Percentiles rank a stretch among this genome's conserved stretches.
These are phyloP conservation scores for Stictocephala bisonia DNA, from an alignment of 2,888 invertebrate genomes.

Conservation along the genomic window DNA sequence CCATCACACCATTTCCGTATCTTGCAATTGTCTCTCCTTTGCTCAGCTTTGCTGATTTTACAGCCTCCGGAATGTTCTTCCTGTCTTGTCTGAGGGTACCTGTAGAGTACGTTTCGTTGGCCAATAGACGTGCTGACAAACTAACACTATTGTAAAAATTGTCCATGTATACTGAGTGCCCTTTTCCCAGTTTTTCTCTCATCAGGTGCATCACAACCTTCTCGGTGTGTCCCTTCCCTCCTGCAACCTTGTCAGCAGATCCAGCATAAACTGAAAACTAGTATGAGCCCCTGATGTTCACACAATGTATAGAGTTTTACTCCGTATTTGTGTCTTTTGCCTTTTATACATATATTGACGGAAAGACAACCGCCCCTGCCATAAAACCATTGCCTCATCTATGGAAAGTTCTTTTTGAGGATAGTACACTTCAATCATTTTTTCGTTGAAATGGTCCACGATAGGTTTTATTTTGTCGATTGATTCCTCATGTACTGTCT, in stretches of 20 bases:
- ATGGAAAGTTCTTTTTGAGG: conserved; percentile 22
- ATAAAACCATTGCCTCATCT: conserved; percentile 26
- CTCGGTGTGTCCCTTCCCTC: neutral
- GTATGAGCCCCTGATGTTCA: conserved; percentile 5
- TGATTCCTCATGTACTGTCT: neutral
- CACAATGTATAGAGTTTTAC: conserved; percentile 8
- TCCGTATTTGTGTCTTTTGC: conserved; percentile 8
- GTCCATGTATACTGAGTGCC: conserved; percentile 1
- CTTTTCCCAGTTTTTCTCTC: no score
- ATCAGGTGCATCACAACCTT: conserved; percentile 6
- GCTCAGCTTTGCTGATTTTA: neutral
- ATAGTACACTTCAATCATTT: conserved; percentile 5
- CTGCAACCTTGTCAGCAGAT: neutral
- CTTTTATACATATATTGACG: conserved; percentile 12
- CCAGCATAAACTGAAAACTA: neutral
- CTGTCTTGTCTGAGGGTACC: neutral
- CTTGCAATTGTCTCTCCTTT: conserved; percentile 2
- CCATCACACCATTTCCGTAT: conserved; percentile 11
- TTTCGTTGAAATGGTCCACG: conserved; percentile 15
- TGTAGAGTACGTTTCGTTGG: neutral
- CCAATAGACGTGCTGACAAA: neutral
- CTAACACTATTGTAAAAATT: conserved; percentile 19
- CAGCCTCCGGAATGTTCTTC: neutral
- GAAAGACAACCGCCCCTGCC: conserved; percentile 3
- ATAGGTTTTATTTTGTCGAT: neutral